Evolutionary conservation across 92 coral and sea anemone species (phyloP).

Genomic region (Porites lobata): DNA sequence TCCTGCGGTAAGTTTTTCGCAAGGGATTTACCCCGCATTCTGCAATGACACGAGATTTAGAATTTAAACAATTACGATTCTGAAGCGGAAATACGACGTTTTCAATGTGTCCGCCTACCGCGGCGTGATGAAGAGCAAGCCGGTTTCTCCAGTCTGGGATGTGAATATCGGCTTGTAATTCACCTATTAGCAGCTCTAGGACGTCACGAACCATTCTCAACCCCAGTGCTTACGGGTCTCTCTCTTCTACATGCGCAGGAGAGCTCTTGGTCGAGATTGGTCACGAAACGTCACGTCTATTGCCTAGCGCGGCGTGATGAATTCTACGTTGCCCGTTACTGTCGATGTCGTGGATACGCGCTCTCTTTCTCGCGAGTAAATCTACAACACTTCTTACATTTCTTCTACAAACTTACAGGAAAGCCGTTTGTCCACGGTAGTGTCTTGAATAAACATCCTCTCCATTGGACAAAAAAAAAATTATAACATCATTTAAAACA

Average conservation of each 20-base stretch:
- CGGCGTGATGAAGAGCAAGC: constrained; percentile 20
- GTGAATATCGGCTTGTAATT: constrained; percentile 7
- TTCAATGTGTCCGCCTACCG: neutral
- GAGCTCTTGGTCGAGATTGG: too few species aligned
- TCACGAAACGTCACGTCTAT: neutral
- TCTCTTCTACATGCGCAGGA: too few species aligned
- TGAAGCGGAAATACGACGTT: neutral
- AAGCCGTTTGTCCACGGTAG: neutral
- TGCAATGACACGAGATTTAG: neutral
- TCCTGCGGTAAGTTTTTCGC: neutral
- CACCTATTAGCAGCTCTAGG: neutral
- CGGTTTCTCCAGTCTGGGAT: constrained; percentile 18
- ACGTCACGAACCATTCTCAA: neutral
- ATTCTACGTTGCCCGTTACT: neutral
- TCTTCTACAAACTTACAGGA: constrained; percentile 17
- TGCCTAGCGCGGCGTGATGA: constrained; percentile 9
- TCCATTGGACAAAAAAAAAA: constrained; percentile 5
- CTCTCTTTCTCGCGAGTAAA: constrained; percentile 14
- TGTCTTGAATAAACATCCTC: constrained; percentile 3
- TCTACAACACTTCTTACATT: constrained; percentile 14
- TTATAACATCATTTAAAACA: neutral
- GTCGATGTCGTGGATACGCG: constrained; percentile 17
- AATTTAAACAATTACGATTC: neutral
- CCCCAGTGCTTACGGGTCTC: too few species aligned
- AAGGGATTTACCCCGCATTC: neutral